These are phyloP conservation scores for Sphaeramia orbicularis DNA, from an alignment of 2,797 vertebrate genomes.

Conservation along the genomic window DNA sequence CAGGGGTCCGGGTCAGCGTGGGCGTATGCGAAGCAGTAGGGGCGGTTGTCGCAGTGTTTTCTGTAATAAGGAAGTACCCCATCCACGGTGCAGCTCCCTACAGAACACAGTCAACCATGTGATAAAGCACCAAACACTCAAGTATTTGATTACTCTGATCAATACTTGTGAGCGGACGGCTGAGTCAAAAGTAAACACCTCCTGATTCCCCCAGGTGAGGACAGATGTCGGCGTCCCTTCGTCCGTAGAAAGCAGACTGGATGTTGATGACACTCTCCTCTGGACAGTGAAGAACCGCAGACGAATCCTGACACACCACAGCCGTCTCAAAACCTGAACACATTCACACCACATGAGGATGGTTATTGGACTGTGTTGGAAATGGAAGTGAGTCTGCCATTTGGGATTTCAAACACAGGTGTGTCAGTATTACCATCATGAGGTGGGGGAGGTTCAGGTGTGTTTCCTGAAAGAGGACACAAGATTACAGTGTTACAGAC, in stretches of 20 bases:
- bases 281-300: constrained; percentile 80
- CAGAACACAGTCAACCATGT: background rate
- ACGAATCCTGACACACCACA: constrained; percentile 78
- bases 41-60: constrained; percentile 80
- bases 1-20: constrained; percentile 76
- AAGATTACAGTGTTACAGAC: background rate
- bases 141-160: too few species aligned
- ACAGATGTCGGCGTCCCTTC: constrained; percentile 77
- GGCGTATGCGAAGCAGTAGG: constrained; percentile 76
- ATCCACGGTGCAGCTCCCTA: constrained; percentile 76
- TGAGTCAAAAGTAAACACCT: constrained; percentile 12
- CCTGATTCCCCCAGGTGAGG: constrained; percentile 60
- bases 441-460: constrained; percentile 82
- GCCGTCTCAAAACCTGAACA: constrained; percentile 79
- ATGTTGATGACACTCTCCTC: constrained; percentile 84
- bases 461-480: constrained; percentile 73
- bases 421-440: constrained; percentile 80
- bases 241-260: constrained; percentile 84
- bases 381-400: too few species aligned
- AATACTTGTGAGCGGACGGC: too few species aligned
- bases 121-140: too few species aligned
- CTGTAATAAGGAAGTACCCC: constrained; percentile 73
- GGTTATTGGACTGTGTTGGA: too few species aligned
- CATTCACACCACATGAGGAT: background rate
- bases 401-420: background rate